Evolutionary conservation across 64 coral and sea anemone genomes (phyloP).

Genomic region (Actinia tenebrosa): DNA sequence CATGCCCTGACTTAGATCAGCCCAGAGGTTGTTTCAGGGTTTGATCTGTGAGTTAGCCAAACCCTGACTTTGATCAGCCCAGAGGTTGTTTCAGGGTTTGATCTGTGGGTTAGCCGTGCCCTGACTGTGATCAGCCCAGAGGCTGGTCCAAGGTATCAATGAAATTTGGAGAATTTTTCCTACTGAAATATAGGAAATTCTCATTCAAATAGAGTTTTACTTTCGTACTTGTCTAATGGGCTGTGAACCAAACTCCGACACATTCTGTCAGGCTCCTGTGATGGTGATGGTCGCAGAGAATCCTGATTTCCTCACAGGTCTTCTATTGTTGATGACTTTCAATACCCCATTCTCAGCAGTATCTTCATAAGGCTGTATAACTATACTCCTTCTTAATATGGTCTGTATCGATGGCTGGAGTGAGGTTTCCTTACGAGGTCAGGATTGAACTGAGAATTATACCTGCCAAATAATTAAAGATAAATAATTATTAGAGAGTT

Average conservation of each 20-base stretch:
- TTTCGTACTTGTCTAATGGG: not conserved
- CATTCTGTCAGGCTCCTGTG: not conserved
- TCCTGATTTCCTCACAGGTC: not conserved
- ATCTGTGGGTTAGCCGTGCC: no score
- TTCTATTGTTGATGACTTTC: no score
- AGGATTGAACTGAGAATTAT: slow-evolving; percentile 97
- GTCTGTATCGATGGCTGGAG: slow-evolving; percentile 38
- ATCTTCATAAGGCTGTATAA: not conserved
- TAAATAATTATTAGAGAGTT: not conserved
- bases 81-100: no score
- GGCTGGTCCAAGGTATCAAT: no score
- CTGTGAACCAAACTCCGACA: no score
- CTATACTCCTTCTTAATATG: slow-evolving; percentile 35
- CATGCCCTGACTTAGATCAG: no score
- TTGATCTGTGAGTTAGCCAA: no score
- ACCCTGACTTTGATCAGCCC: no score
- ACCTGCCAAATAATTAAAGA: slow-evolving; percentile 42
- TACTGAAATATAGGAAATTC: no score
- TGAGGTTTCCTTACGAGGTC: slow-evolving; percentile 72
- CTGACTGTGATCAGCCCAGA: no score
- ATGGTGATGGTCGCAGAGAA: not conserved
- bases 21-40: no score
- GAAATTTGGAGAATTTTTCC: no score
- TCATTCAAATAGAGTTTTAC: not conserved
- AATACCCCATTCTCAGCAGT: not conserved